These are phyloP conservation scores for Sebastes itinus DNA, from an alignment of 2,797 vertebrate genomes.

Conservation along the genomic window DNA sequence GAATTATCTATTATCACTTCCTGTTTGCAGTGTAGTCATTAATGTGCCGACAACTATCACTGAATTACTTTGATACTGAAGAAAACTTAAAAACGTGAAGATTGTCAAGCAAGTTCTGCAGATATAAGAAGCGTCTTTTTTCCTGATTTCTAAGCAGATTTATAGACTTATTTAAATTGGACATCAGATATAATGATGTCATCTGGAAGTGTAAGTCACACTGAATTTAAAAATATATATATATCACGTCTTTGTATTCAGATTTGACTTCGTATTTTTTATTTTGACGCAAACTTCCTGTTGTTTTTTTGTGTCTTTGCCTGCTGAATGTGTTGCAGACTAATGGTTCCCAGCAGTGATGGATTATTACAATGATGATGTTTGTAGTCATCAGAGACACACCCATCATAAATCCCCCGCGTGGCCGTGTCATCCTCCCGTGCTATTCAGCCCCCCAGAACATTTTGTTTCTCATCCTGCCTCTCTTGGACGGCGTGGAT, in stretches of 20 bases:
- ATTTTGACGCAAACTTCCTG: background rate
- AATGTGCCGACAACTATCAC: background rate
- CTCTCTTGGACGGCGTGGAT: slow-evolving; percentile 61
- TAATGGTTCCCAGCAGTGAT: background rate
- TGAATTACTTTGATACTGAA: background rate
- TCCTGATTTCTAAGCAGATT: background rate
- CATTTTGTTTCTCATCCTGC: slow-evolving; percentile 59
- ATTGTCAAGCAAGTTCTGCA: background rate
- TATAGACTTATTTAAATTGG: no score
- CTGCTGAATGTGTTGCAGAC: background rate
- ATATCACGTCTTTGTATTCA: background rate
- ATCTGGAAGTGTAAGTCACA: background rate
- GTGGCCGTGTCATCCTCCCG: background rate
- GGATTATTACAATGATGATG: background rate
- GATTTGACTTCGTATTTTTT: background rate
- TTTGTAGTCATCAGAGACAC: slow-evolving; percentile 14
- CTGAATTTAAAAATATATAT: background rate
- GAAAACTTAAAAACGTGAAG: background rate
- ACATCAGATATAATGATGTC: background rate
- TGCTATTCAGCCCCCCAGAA: slow-evolving; percentile 36
- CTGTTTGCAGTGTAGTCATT: background rate
- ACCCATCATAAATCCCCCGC: slow-evolving; percentile 20
- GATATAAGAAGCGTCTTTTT: no score
- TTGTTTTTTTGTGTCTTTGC: background rate
- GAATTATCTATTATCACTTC: background rate